Evolutionary conservation across 2,797 vertebrate genomes (phyloP).

Genomic region (Tenualosa thibaudeaui): DNA sequence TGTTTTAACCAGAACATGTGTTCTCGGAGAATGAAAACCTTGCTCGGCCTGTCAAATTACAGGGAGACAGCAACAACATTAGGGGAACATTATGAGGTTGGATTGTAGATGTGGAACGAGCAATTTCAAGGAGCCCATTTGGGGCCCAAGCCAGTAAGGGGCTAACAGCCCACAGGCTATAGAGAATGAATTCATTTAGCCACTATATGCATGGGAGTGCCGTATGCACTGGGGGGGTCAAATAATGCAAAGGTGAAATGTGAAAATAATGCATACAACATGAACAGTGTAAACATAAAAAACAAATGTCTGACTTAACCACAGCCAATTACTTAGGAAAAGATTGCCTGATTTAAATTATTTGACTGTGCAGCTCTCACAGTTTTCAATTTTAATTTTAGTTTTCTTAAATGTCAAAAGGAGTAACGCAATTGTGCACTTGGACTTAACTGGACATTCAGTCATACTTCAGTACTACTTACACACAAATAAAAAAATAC

Average conservation of each 20-base stretch:
- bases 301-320: background rate
- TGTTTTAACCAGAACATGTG: constrained; percentile 15
- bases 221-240: background rate
- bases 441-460: background rate
- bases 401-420: background rate
- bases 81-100: constrained; percentile 10
- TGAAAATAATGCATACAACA: background rate
- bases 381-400: background rate
- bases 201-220: background rate
- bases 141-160: constrained; percentile 37
- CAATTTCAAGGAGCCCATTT: constrained; percentile 45
- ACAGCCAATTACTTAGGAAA: background rate
- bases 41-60: background rate
- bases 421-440: no score
- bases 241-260: background rate
- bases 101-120: background rate
- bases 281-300: background rate
- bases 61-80: constrained; percentile 20
- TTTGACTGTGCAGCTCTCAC: background rate
- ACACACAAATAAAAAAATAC: background rate
- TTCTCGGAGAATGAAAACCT: constrained; percentile 1
- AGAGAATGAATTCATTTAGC: background rate
- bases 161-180: constrained; percentile 9
- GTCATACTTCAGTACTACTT: background rate
- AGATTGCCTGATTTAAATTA: background rate